Conservation (phyloP, 2,113 vertebrate genomes). For the Polypterus senegalus region DNA sequence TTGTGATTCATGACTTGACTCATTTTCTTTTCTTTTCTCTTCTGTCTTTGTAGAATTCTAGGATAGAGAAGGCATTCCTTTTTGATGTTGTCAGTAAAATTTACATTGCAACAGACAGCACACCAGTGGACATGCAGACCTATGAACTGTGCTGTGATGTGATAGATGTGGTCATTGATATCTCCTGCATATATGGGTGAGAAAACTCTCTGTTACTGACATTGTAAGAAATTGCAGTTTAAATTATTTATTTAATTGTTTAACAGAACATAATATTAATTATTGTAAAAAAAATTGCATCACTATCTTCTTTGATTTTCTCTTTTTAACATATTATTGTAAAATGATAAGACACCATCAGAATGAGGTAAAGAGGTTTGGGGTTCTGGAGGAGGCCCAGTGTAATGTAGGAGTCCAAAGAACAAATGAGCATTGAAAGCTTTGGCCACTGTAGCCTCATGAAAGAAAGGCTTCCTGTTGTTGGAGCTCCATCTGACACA, state of each 20-base stretch:
- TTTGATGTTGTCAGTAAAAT: slow-evolving; percentile 84
- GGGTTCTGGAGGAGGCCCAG: no score
- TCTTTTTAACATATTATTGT: no score
- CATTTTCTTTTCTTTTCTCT: no score
- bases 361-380: no score
- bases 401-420: no score
- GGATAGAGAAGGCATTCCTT: slow-evolving; percentile 77
- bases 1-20: no score
- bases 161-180: slow-evolving; percentile 78
- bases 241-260: slow-evolving; percentile 15
- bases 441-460: no score
- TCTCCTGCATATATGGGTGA: slow-evolving; percentile 79
- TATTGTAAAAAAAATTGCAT: not conserved
- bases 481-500: no score
- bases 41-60: slow-evolving; percentile 57
- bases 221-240: slow-evolving; percentile 15
- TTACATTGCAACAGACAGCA: slow-evolving; percentile 69
- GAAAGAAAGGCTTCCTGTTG: no score
- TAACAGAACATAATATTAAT: not conserved
- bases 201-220: slow-evolving; percentile 29
- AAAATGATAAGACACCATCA: no score
- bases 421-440: no score
- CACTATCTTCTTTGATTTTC: no score
- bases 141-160: slow-evolving; percentile 76
- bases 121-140: slow-evolving; percentile 76